phyloP scores from a whole-genome alignment of 2,113 vertebrate genomes.

The Halichoerus grypus region DNA sequence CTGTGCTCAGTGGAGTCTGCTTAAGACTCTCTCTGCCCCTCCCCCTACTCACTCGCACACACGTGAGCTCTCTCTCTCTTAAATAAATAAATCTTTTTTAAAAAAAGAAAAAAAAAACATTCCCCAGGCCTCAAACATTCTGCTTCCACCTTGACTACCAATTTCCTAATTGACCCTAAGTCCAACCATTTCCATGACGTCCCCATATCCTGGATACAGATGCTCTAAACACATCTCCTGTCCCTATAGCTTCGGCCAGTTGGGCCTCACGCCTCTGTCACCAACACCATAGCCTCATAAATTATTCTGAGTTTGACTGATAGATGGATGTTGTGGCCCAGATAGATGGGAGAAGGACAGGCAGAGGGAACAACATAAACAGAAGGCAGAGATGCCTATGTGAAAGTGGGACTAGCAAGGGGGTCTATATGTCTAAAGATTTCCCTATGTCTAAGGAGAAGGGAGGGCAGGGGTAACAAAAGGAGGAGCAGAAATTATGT shows the following conservation, averaged over 20 bases:
- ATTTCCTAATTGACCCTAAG: conserved; percentile 15
- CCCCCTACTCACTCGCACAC: not conserved
- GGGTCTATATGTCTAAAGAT: not conserved
- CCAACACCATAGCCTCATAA: not conserved
- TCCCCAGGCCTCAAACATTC: not conserved
- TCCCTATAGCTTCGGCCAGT: not conserved
- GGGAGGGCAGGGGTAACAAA: not conserved
- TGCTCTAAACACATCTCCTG: not conserved
- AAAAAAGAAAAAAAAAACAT: not conserved
- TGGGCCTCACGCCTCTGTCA: not conserved
- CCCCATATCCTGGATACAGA: not conserved
- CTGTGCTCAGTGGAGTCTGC: not conserved
- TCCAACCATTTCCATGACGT: not conserved
- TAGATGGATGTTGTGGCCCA: not conserved
- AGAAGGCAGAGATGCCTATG: not conserved
- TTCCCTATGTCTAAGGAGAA: not conserved
- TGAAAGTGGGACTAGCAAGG: not conserved
- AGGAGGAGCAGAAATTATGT: not conserved
- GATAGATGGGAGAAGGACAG: not conserved
- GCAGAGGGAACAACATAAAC: not conserved
- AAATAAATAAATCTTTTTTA: not conserved
- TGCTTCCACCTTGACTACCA: conserved; percentile 13
- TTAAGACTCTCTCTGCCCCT: not conserved
- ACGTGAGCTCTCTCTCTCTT: not conserved
- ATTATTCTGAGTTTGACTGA: not conserved